Base-by-base conservation (phyloP, 2,888 invertebrate genomes). In the Ariolimax columbianus region DNA sequence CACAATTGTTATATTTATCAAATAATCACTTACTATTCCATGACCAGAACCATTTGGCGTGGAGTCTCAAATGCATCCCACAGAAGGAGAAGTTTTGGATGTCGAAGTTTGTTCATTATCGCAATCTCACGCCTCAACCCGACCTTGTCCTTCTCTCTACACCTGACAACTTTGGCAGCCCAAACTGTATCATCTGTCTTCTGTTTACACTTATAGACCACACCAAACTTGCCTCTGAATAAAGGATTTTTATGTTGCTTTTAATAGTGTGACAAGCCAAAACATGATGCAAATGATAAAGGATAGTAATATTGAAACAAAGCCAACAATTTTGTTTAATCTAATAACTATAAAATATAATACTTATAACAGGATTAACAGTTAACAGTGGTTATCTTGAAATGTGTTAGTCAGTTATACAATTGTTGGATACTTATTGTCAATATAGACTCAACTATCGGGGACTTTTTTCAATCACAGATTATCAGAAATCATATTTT, bases 81-180 rank as follows among this genome's bases (percentile, higher is more conserved):
- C 79, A 99, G 96, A 94, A 99, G 98, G 91, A 99, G 97, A 82
- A 99, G 96, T 90, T 99, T 95, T 63, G 98, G 98, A 95, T 99
- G 99, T 92, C 98, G 97, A 87, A 99, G 96, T 89, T 96, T 95
- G 93, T 97, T 96, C 99, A 99, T 99, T 91, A 99, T 97, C 90
- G 98, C 98, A 86, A 99, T 97, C 94, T 99, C 99, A 79, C 98
- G 95, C 94, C 98, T 97, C 88, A 98, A 97, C 92, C 97, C 97
- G 86, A 97, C 95, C 86, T 97, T 95, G 94, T 99, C 98, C 92
- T 98, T 97, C 87, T 97, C 96, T 90, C 97, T 96, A 86, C 96
- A 96, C 86, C 97, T 97, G 77, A 96, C 96, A 89, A 99, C 97
- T 94, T 98, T 98, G 11, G 97, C 98, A 0, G 98, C 98, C 90